phyloP scores from a whole-genome alignment of 2,113 vertebrate genomes.

The Heterocephalus glaber region DNA sequence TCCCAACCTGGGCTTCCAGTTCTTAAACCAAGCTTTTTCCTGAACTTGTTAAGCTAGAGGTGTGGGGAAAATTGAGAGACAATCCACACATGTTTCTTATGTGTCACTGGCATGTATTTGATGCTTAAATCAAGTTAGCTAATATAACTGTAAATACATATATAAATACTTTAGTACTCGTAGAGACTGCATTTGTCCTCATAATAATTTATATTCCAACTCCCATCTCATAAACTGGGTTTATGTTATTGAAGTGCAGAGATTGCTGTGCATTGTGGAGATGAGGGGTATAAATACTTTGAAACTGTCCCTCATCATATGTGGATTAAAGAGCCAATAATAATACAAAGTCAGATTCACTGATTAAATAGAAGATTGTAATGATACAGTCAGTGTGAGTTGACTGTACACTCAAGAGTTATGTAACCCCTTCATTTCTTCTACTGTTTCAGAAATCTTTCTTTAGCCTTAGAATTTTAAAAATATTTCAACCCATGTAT shows the following conservation, averaged over 20 bases:
- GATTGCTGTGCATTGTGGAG: not conserved
- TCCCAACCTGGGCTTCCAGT: not conserved
- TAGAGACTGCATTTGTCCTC: not conserved
- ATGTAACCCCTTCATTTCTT: not conserved
- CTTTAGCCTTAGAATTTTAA: not conserved
- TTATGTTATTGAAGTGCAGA: not conserved
- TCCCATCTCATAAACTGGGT: not conserved
- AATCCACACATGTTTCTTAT: not conserved
- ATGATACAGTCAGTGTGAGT: not conserved
- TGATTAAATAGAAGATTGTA: not conserved
- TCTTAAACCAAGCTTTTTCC: not conserved
- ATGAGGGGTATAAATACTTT: not conserved
- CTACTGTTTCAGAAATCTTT: not conserved
- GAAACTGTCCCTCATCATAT: not conserved
- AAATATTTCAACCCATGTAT: not conserved
- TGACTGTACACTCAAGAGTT: not conserved
- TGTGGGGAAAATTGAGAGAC: not conserved
- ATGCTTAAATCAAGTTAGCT: not conserved
- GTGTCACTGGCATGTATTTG: not conserved
- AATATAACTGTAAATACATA: not conserved
- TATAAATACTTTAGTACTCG: not conserved
- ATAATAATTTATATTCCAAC: not conserved
- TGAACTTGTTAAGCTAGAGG: not conserved
- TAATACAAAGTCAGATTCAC: conserved; percentile 20
- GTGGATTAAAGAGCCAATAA: not conserved